phyloP scores from a whole-genome alignment of 35 echinoderm and acorn worm species.

The Ptychodera flava region DNA sequence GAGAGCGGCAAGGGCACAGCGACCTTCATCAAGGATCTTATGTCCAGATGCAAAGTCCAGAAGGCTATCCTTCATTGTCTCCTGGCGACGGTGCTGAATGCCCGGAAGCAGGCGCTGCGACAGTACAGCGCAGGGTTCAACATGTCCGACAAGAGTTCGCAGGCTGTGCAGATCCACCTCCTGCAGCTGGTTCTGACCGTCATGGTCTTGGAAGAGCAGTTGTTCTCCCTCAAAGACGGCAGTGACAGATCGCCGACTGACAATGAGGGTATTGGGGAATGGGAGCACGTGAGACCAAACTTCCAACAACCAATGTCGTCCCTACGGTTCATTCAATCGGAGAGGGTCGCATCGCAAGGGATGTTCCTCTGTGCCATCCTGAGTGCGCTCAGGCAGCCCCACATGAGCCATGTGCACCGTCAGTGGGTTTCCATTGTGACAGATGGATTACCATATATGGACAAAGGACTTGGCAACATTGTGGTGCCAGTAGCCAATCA shows the following conservation, averaged over 20 bases:
- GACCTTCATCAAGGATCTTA: conserved; percentile 89
- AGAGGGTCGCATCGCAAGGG: conserved; percentile 67
- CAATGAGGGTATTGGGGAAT: conserved; percentile 40
- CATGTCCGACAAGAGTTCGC: conserved; percentile 63
- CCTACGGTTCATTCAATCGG: conserved; percentile 59
- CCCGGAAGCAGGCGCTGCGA: conserved; percentile 16
- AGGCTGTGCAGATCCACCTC: conserved; percentile 90
- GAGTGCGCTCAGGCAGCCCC: conserved; percentile 81
- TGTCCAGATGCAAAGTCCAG: conserved; percentile 86
- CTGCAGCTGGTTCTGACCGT: conserved; percentile 74
- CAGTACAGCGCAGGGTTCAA: conserved; percentile 21
- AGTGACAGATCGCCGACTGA: conserved; percentile 26
- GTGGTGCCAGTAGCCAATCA: conserved; percentile 72
- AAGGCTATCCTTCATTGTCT: conserved; percentile 87
- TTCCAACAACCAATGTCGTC: conserved; percentile 59
- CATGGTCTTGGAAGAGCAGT: conserved; percentile 91
- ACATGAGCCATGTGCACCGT: conserved; percentile 86
- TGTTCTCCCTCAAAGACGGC: conserved; percentile 71
- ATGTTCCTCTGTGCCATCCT: conserved; percentile 72
- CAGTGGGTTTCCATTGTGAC: conserved; percentile 90
- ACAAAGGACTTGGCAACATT: conserved; percentile 68
- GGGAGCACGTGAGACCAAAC: conserved; percentile 72
- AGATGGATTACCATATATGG: conserved; percentile 72
- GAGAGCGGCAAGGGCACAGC: conserved; percentile 73
- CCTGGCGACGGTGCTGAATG: conserved; percentile 74